Evolutionary conservation across 2,888 invertebrate species (phyloP), one percentile per base, ranked within the genome.

Genomic region (Busseola fusca): DNA sequence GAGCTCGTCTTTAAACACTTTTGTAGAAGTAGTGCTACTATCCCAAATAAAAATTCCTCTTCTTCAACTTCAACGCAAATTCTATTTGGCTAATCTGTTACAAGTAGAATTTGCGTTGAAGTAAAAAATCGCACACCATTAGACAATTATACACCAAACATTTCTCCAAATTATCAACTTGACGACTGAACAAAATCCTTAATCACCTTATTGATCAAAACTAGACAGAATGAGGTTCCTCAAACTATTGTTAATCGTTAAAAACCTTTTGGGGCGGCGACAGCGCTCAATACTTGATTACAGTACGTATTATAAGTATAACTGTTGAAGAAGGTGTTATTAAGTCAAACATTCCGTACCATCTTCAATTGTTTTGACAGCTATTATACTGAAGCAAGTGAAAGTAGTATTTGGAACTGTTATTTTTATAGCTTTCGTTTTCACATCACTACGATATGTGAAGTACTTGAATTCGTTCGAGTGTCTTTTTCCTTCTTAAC

Each of bases 381-480:
- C 72, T 64, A 64, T 78, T 72, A 74, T 79, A 71, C 42, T 68
- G 14, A 64, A 59, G 75, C 63, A 68, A 76, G 86, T 85, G 84
- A 84, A 84, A 84, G 84, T 70, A 52, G 50, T 71, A 69, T 78
- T 73, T 64, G 45, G 54, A 83, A 81, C 80, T 69, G 76, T 75
- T 84, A 52, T 83, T 80, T 81, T 69, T 63, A 64, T 50, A 48
- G 76, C 84, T 85, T 84, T 84, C 86, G 63, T 73, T 84, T 85
- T 84, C 80, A 67, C 74, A 69, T 59, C 74, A 72, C 82, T 78
- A 72, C 63, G 42, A 76, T 66, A 81, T 84, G 78, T 76, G 62
- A 69, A 83, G 75, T 74, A 82, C 70, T 71, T 69, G 71, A 80
- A 80, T 85, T 69, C 60, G 69, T 72, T 76, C 71, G 30, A 81